These are phyloP conservation scores for Trididemnum miniatum DNA, from an alignment of 23 tunicate genomes.

Conservation along the genomic window DNA sequence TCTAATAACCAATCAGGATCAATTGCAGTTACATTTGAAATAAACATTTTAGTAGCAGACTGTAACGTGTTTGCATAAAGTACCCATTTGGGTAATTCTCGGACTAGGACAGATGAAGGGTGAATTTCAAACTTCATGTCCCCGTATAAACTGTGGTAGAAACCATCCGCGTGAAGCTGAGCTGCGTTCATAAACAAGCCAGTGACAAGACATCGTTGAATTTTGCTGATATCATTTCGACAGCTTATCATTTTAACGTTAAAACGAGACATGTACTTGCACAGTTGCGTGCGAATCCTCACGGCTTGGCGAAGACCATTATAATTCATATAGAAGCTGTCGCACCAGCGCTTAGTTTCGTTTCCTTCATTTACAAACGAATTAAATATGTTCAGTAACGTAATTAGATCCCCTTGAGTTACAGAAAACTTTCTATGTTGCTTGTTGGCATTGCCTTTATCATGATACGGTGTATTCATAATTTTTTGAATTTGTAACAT, in stretches of 20 bases:
- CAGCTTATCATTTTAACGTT: conserved; percentile 49
- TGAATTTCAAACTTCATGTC: conserved; percentile 45
- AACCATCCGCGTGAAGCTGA: conserved; percentile 65
- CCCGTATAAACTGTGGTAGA: conserved; percentile 55
- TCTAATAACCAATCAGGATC: conserved; percentile 88
- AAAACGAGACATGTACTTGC: conserved; percentile 57
- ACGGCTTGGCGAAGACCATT: conserved; percentile 60
- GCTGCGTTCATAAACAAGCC: conserved; percentile 93
- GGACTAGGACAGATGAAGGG: conserved; percentile 75
- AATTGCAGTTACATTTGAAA: conserved; percentile 71
- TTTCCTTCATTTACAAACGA: conserved; percentile 80
- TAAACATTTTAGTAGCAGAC: conserved; percentile 45
- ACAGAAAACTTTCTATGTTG: conserved; percentile 89
- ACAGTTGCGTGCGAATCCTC: conserved; percentile 56
- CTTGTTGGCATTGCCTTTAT: conserved; percentile 43
- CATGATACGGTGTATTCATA: conserved; percentile 35
- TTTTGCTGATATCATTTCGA: conserved; percentile 39
- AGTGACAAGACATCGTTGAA: conserved; percentile 69
- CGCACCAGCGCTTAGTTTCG: conserved; percentile 65
- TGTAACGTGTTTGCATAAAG: conserved; percentile 63
- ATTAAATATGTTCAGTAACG: conserved; percentile 75
- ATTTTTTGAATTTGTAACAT: conserved; percentile 71
- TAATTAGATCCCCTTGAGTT: conserved; percentile 75
- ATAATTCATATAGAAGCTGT: conserved; percentile 57
- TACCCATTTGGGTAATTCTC: conserved; percentile 71